Percentiles rank a stretch among this genome's conserved stretches.
phyloP scores from a whole-genome alignment of 2,113 vertebrate genomes.

The Dryoscopus gambensis region DNA sequence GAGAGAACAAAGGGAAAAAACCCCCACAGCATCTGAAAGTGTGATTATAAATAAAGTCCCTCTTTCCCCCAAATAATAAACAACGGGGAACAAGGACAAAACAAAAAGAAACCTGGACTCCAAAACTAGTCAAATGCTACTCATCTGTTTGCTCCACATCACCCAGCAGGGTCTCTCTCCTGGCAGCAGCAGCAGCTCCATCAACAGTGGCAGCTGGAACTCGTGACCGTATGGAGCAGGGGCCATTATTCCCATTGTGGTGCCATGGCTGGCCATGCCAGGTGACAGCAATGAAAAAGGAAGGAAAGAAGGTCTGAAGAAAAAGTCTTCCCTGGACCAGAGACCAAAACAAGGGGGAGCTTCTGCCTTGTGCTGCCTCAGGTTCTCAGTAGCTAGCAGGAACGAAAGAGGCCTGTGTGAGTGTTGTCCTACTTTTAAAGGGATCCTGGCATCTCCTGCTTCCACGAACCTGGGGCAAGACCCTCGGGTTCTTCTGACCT shows the following conservation, averaged over 20 bases:
- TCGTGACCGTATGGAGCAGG: background rate
- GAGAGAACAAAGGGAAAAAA: background rate
- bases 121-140: background rate
- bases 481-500: background rate
- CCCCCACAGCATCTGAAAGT: background rate
- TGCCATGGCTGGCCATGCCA: background rate
- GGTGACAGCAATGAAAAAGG: background rate
- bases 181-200: background rate
- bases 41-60: background rate
- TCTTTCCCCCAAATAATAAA: background rate
- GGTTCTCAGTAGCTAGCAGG: background rate
- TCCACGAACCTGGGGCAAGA: background rate
- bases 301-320: background rate
- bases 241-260: background rate
- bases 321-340: background rate
- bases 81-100: background rate
- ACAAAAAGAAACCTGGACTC: background rate
- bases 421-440: background rate
- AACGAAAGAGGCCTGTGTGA: background rate
- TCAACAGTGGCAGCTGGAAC: background rate
- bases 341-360: background rate
- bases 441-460: background rate
- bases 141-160: accelerated
- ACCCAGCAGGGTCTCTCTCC: accelerated
- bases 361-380: background rate